phyloP scores from a whole-genome alignment of 2,797 vertebrate genomes.

The Gadopsis marmoratus region DNA sequence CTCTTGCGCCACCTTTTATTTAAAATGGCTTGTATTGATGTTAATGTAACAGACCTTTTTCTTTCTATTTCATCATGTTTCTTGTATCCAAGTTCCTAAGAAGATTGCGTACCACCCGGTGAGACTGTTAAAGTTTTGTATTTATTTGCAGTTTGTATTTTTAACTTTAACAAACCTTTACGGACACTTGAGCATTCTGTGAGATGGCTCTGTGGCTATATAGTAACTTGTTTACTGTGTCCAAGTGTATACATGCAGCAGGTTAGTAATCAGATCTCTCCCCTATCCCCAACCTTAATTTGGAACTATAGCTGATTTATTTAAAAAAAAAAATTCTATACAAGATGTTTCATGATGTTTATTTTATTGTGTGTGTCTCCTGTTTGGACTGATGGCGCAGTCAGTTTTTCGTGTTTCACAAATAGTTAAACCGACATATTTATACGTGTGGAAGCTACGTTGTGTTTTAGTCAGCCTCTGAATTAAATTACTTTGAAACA shows the following conservation, averaged over 20 bases:
- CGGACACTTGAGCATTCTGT: background rate
- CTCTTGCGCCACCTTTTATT: constrained; percentile 15
- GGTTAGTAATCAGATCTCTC: background rate
- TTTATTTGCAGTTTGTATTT: background rate
- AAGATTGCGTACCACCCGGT: background rate
- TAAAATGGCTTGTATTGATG: background rate
- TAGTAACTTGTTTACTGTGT: background rate
- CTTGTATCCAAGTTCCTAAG: background rate
- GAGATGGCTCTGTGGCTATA: background rate
- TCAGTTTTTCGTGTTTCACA: background rate
- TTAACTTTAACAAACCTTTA: background rate
- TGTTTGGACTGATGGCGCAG: background rate
- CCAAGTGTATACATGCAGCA: background rate
- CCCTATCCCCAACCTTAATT: background rate
- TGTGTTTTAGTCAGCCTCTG: background rate
- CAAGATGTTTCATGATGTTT: background rate
- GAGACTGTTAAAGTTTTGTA: background rate
- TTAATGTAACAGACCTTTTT: background rate
- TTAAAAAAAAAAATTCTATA: background rate
- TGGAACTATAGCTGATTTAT: background rate
- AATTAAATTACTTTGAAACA: background rate
- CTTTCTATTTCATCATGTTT: background rate
- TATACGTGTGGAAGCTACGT: background rate
- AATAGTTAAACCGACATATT: background rate
- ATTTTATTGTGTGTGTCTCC: background rate